A percentile compares a stretch with the other conserved stretches of the same genome.
These are phyloP conservation scores for Chrysolina americana DNA, from an alignment of 2,888 invertebrate genomes.

Conservation along the genomic window DNA sequence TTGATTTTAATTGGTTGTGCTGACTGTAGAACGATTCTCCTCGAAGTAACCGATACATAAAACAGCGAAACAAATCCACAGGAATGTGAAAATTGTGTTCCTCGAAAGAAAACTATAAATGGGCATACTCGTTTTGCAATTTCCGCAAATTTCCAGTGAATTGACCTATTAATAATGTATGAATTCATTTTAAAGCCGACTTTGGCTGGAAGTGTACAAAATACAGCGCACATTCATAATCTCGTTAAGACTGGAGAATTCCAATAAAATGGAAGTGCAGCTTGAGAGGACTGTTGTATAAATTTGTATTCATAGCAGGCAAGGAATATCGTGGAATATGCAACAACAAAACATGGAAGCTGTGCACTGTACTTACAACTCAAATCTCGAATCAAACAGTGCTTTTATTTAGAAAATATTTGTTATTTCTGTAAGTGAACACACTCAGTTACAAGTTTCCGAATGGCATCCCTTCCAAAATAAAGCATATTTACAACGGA, in stretches of 20 bases:
- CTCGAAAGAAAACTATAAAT: slow-evolving; percentile 25
- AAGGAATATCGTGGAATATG: not conserved
- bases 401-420: too few relatives aligned
- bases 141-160: slow-evolving; percentile 3
- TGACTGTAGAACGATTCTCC: not conserved
- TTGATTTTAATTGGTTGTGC: too few relatives aligned
- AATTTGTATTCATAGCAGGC: slow-evolving; percentile 5
- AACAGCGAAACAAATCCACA: not conserved
- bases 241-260: slow-evolving; percentile 9
- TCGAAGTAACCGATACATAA: not conserved
- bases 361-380: too few relatives aligned
- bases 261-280: not conserved
- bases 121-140: slow-evolving; percentile 3
- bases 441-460: too few relatives aligned
- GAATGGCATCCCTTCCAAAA: too few relatives aligned
- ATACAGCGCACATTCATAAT: slow-evolving; percentile 6
- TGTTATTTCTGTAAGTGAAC: too few relatives aligned
- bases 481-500: too few relatives aligned
- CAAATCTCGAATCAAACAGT: too few relatives aligned
- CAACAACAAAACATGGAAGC: too few relatives aligned
- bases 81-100: slow-evolving; percentile 4
- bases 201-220: slow-evolving; percentile 1
- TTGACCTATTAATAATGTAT: slow-evolving; percentile 23
- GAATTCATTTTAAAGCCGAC: slow-evolving; percentile 15
- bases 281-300: not conserved